A percentile compares a stretch with the other conserved stretches of the same genome.
Conservation (phyloP, 1,140 invertebrate genomes). For the Calephelis nemesis region DNA sequence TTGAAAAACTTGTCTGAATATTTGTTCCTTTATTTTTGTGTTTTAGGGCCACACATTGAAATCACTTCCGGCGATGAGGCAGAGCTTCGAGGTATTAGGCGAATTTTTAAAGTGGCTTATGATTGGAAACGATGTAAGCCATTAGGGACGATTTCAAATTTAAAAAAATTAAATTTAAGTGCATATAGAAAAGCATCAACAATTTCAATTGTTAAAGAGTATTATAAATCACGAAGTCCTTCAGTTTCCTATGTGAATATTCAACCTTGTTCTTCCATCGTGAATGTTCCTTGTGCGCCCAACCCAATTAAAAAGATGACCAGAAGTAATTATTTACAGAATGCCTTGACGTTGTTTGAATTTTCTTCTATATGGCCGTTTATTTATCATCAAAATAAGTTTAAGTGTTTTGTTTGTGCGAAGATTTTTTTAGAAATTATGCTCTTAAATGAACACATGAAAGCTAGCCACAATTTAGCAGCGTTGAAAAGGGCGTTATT, state of each 20-base stretch:
- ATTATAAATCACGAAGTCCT: constrained; percentile 46
- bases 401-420: constrained; percentile 67
- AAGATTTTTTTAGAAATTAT: constrained; percentile 56
- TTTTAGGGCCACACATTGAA: constrained; percentile 59
- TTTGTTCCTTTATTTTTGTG: constrained; percentile 51
- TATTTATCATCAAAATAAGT: constrained; percentile 65
- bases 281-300: neutral
- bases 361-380: constrained; percentile 66
- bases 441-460: constrained; percentile 56
- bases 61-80: constrained; percentile 39
- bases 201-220: constrained; percentile 24
- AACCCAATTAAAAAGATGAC: constrained; percentile 42
- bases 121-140: constrained; percentile 65
- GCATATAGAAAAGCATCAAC: constrained; percentile 19
- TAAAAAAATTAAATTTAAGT: constrained; percentile 44
- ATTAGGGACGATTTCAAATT: constrained; percentile 56
- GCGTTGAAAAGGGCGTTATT: constrained; percentile 57
- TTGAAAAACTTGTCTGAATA: too few relatives aligned
- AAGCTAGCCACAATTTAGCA: constrained; percentile 49
- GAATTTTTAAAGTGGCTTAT: constrained; percentile 69
- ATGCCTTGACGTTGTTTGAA: constrained; percentile 64
- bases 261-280: constrained; percentile 23
- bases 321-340: constrained; percentile 41
- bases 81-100: constrained; percentile 76
- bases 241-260: constrained; percentile 38